phyloP scores from a whole-genome alignment of 2,113 vertebrate genomes.

The Crotalus horridus region DNA sequence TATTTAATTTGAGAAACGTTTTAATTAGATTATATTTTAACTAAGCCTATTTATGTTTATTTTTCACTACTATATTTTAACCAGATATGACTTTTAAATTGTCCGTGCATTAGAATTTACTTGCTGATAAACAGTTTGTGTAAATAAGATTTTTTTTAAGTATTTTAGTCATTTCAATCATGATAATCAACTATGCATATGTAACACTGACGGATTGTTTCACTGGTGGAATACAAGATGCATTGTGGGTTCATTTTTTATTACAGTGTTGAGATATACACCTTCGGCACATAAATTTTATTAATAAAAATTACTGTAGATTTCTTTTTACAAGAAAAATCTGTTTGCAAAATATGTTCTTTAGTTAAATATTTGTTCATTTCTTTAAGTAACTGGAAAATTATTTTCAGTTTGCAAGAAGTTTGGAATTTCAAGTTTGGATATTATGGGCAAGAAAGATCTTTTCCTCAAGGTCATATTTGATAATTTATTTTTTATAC shows the following conservation, averaged over 20 bases:
- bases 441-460: neutral
- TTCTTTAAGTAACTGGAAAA: neutral
- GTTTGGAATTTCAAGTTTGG: neutral
- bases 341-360: neutral
- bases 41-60: conserved; percentile 5
- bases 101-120: neutral
- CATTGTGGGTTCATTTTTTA: neutral
- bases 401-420: neutral
- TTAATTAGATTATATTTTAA: conserved; percentile 4
- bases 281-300: neutral
- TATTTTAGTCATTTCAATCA: neutral
- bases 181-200: neutral
- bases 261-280: neutral
- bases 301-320: neutral
- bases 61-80: conserved; percentile 4
- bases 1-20: neutral
- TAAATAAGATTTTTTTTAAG: neutral
- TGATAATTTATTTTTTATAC: neutral
- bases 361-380: neutral
- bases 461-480: neutral
- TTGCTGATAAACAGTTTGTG: neutral
- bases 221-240: neutral
- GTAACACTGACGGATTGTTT: neutral
- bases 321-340: neutral
- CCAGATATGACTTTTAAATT: neutral